These are phyloP conservation scores for Drosophila conformis DNA, from an alignment of 2,888 invertebrate species.

Conservation along the genomic window DNA sequence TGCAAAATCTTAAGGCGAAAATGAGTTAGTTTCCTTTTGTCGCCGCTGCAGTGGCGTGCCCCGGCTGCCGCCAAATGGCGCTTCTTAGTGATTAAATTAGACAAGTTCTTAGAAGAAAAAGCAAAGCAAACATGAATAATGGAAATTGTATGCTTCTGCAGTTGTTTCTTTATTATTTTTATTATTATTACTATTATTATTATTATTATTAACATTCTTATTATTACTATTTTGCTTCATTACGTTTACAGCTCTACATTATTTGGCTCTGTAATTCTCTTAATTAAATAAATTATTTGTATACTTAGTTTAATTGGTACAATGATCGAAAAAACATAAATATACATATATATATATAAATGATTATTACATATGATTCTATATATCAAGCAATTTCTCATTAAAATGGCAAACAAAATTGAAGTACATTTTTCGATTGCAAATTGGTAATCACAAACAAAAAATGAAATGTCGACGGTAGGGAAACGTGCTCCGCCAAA, in stretches of 20 bases:
- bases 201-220: constrained; percentile 14
- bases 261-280: constrained; percentile 43
- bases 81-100: constrained; percentile 66
- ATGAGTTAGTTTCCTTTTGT: constrained; percentile 64
- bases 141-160: constrained; percentile 49
- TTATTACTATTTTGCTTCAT: constrained; percentile 16
- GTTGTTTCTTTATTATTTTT: constrained; percentile 39
- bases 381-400: constrained; percentile 41
- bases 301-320: constrained; percentile 51
- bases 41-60: constrained; percentile 26
- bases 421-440: constrained; percentile 41
- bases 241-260: constrained; percentile 11
- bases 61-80: constrained; percentile 36
- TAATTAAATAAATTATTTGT: constrained; percentile 54
- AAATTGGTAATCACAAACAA: constrained; percentile 21
- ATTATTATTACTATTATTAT: constrained; percentile 12
- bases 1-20: constrained; percentile 41
- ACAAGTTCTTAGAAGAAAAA: constrained; percentile 53
- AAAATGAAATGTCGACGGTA: constrained; percentile 1
- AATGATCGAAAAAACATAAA: constrained; percentile 47
- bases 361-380: constrained; percentile 1
- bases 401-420: constrained; percentile 32
- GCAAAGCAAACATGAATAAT: constrained; percentile 16
- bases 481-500: constrained; percentile 30
- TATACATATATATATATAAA: constrained; percentile 1